A percentile compares a stretch with the other conserved stretches of the same genome.
Conservation (phyloP, 53 echinoderm and acorn worm genomes). For the Mesocentrotus franciscanus region DNA sequence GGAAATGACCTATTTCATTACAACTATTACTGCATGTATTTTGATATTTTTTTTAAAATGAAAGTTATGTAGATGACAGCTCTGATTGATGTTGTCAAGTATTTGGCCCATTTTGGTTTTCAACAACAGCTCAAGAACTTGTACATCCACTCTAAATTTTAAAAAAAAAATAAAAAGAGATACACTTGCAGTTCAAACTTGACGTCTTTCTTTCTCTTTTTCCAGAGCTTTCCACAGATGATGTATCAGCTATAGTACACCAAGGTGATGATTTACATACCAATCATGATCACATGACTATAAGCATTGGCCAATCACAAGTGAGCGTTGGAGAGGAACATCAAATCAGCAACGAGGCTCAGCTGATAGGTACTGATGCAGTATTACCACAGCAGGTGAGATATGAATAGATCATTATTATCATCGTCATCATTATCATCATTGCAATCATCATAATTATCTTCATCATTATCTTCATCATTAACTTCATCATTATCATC, state of each 20-base stretch:
- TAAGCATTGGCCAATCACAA: slow-evolving; percentile 83
- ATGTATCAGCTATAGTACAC: slow-evolving; percentile 29
- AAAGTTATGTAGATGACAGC: not conserved
- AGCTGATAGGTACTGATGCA: slow-evolving; percentile 91
- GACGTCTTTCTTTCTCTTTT: not conserved
- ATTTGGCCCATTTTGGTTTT: not conserved
- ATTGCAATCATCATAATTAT: not conserved
- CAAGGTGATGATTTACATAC: slow-evolving; percentile 42
- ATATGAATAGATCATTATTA: not conserved
- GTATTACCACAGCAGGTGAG: slow-evolving; percentile 93
- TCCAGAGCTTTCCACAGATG: slow-evolving; percentile 40
- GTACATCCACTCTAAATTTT: not conserved
- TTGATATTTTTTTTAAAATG: not conserved
- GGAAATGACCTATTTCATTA: too few relatives aligned
- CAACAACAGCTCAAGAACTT: not conserved
- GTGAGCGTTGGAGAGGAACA: slow-evolving; percentile 74
- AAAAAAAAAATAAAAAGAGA: not conserved
- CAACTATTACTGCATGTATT: too few relatives aligned
- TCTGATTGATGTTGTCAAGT: not conserved
- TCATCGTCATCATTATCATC: not conserved
- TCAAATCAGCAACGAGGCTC: slow-evolving; percentile 77
- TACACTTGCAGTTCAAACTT: not conserved
- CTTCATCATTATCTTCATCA: not conserved
- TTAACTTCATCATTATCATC: not conserved
- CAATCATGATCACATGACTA: slow-evolving; percentile 78